Base-by-base conservation (phyloP, 37 sponge, comb jelly and placozoan species). In the Haliclona indistincta region DNA sequence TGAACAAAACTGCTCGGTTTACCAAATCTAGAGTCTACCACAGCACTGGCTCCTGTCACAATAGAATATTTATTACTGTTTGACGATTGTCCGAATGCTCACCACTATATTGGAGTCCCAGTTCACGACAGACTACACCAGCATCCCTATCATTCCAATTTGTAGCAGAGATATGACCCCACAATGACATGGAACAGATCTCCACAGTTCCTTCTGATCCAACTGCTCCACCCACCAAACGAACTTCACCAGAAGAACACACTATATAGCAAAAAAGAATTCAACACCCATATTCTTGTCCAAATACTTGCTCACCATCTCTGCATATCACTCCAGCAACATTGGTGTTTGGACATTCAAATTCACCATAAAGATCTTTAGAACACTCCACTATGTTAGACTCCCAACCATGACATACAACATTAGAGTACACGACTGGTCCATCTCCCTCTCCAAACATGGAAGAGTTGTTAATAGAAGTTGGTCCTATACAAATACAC, bases 401-500 rank as follows among this genome's bases (percentile, higher is more conserved):
- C 52, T 75, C 76, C 42, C 34, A 49, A 15, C 76, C 76, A 2
- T 23, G 49, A 63, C 76, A 75, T 11, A 28, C 26, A 29, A 75
- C 3, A 63, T 40, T 30, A 1, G 32, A 39, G 43, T 61, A 63
- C 28, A 63, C 62, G 25, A 75, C 55, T 0, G 83, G 69, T 53
- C 56, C 33, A 39, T 37, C 58, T 20, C 69, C 80, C 54, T 20
- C 49, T 52, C 64, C 71, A 71, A 68, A 78, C n/a, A n/a, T n/a
- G 36, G 23, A 1, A 39, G 60, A 52, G 32, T 17, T 19, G 4
- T 1, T 38, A 5, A 67, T 53, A 2, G 47, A 4, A 32, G 33
- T 42, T 7, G 65, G 34, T 42, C 43, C 76, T 75, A n/a, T 25
- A 58, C 26, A 58, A 58, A 22, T 44, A 38, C 19, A 32, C 22